Base-by-base conservation (phyloP, 2,888 invertebrate genomes). In the Noctua comes region DNA sequence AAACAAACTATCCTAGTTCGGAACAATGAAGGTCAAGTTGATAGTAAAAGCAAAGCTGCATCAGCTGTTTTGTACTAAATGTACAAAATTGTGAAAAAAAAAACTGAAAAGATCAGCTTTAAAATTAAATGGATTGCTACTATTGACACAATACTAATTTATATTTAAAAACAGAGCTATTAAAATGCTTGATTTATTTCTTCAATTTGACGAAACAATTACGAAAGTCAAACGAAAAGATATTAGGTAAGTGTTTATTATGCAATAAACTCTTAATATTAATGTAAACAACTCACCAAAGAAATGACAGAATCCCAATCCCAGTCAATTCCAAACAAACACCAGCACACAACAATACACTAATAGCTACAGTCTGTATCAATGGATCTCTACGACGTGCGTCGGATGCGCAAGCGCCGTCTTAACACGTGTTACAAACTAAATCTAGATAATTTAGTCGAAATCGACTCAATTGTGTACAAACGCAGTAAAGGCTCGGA, bases 391-490 rank as follows among this genome's bases (percentile, higher is more conserved):
- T 70, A 70, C 73, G 73, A 70, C 40, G 43, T 65, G 70, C 73
- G 73, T 75, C 31, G 36, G 74, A 80, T 73, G 80, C 82, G 82
- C 79, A 74, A 73, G 79, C 80, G 78, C 62, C 62, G 79, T 76
- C 18, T 31, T 43, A 86, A 73, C 83, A 88, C 80, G 76, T 77
- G 88, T 81, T 70, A 31, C 79, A 54, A 84, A 84, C 84, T 79
- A 86, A 87, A 84, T 77, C 71, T 78, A 77, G 76, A 77, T 54
- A 72, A 86, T 79, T 77, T 79, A 70, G 73, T 69, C 70, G 68
- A 85, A 88, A 71, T 68, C 76, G 54, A 68, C 79, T 70, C 74
- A 80, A 72, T 81, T 75, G 77, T 76, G 86, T 88, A 77, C 71
- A 86, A 70, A 75, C 80, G 75, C 46, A 21, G 72, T 84, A 84